These are phyloP conservation scores for Megaceryle alcyon DNA, from an alignment of 2,797 vertebrate species.

Conservation along the genomic window DNA sequence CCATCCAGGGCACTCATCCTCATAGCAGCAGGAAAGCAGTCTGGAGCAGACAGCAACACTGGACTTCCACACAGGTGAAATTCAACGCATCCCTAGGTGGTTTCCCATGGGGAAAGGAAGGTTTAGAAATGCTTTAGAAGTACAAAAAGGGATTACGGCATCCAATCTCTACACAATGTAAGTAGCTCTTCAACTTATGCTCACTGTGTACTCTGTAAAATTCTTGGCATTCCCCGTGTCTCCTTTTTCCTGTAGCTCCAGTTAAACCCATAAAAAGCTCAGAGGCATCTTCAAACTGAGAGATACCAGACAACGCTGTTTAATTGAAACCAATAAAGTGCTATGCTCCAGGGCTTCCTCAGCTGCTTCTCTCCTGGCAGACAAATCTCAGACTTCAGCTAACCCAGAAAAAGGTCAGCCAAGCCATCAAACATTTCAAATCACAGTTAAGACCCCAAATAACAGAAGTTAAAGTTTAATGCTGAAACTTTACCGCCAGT, in stretches of 20 bases:
- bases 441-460: slow-evolving; percentile 47
- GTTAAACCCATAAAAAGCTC: background rate
- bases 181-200: background rate
- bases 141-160: background rate
- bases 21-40: background rate
- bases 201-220: background rate
- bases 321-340: background rate
- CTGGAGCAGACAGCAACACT: background rate
- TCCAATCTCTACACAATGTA: background rate
- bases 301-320: background rate
- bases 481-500: background rate
- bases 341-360: background rate
- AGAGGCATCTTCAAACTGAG: background rate
- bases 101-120: background rate
- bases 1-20: fast-evolving
- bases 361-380: background rate
- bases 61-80: background rate
- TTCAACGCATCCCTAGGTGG: background rate
- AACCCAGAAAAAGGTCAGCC: slow-evolving; percentile 49
- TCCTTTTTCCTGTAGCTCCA: background rate
- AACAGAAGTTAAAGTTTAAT: slow-evolving; percentile 29
- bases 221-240: background rate
- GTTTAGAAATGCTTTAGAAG: background rate
- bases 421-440: slow-evolving; percentile 54
- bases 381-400: slow-evolving; percentile 21